Evolutionary conservation across 2,888 invertebrate species (phyloP).

Genomic region (Leptopterna dolabrata): DNA sequence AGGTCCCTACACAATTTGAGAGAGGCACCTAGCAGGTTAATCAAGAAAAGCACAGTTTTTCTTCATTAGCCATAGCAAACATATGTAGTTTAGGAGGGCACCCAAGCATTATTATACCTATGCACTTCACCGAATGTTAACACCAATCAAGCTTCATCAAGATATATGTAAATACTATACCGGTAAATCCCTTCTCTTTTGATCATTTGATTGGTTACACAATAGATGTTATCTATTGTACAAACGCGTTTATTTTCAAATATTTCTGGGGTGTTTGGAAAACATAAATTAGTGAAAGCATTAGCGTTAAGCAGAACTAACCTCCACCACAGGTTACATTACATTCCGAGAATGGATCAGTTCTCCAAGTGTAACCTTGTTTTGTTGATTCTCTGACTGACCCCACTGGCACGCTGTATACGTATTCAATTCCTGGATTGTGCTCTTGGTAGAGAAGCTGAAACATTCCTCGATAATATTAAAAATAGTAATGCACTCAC

Average conservation of each 20-base stretch:
- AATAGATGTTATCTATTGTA: too few species aligned
- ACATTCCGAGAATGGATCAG: slow-evolving; percentile 82
- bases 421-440: slow-evolving; percentile 88
- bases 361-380: slow-evolving; percentile 86
- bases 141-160: not conserved
- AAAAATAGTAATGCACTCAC: not conserved
- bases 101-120: too few species aligned
- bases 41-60: too few species aligned
- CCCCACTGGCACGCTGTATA: slow-evolving; percentile 87
- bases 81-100: too few species aligned
- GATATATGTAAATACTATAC: too few species aligned
- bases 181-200: too few species aligned
- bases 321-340: slow-evolving; percentile 92
- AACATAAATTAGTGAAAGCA: slow-evolving; percentile 1
- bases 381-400: slow-evolving; percentile 73
- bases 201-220: too few species aligned
- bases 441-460: slow-evolving; percentile 84
- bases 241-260: too few species aligned
- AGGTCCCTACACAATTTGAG: too few species aligned
- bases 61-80: too few species aligned
- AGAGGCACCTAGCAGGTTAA: too few species aligned
- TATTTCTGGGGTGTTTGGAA: not conserved
- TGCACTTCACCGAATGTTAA: too few species aligned
- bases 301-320: slow-evolving; percentile 63
- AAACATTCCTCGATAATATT: slow-evolving; percentile 60